These are phyloP conservation scores for Chiloscyllium punctatum DNA, from an alignment of 2,797 vertebrate species.

Conservation along the genomic window DNA sequence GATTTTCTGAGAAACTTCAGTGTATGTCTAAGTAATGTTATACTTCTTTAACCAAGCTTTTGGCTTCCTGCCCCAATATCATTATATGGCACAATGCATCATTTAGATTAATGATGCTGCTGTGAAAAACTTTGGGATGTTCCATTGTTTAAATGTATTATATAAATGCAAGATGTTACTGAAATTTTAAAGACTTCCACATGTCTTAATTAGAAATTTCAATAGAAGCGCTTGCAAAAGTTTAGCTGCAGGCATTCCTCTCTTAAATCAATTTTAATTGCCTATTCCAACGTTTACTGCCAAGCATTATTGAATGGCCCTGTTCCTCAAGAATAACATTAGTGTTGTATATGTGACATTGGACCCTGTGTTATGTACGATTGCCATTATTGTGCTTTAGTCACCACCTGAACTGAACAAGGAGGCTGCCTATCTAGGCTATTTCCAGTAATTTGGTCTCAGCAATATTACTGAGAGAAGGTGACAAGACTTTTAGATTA, in stretches of 20 bases:
- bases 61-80: too few species aligned
- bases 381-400: neutral
- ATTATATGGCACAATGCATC: too few species aligned
- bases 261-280: neutral
- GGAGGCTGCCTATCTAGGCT: neutral
- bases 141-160: too few species aligned
- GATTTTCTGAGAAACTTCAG: neutral
- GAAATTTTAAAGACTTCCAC: neutral
- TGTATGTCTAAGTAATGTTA: neutral
- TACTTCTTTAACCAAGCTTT: too few species aligned
- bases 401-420: neutral
- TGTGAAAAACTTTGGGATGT: too few species aligned
- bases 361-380: neutral
- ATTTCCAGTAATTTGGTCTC: neutral
- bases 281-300: neutral
- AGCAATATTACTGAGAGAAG: too few species aligned
- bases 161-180: neutral
- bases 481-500: neutral
- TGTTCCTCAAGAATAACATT: neutral
- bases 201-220: neutral
- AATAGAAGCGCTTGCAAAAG: neutral
- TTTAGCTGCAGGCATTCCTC: too few species aligned
- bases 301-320: neutral
- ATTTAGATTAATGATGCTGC: too few species aligned
- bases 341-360: neutral